Base-by-base conservation (phyloP, 2,888 invertebrate species). In the Dasypogon diadema region DNA sequence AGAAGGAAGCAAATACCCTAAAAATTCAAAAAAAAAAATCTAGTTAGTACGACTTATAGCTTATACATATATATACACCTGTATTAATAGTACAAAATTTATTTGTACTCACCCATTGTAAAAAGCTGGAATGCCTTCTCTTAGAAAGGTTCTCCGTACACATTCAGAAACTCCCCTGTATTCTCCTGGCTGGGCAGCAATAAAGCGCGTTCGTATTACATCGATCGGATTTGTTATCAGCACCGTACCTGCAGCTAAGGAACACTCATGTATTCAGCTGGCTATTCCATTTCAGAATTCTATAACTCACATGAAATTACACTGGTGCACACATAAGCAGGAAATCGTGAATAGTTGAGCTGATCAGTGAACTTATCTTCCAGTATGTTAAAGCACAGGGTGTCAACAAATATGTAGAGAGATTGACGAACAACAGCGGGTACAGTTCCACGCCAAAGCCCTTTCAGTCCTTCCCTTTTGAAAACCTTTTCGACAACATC, bases 91-190 rank as follows among this genome's bases (percentile, higher is more conserved):
- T n/a, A n/a, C n/a, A n/a, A n/a, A n/a, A n/a, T n/a, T n/a, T n/a
- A n/a, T n/a, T n/a, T n/a, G 30, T 34, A 63, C 42, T 30, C 37
- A 60, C 60, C 65, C 65, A 24, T 22, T 65, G 14, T 65, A 65
- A 46, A 65, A 65, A 2, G 46, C 48, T n/a, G 2, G 1, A 12
- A 46, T 6, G 1, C 65, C 65, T 46, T 65, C 65, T 1, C 26
- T 37, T 2, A 22, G 16, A 8, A 24, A n/a, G n/a, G 65, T 26
- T 26, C 65, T 46, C n/a, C 1, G 12, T 1, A 22, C 46, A 24
- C 46, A 65, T 2, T 65, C n/a, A 12, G 6, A 5, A 24, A 24
- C 14, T 24, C 26, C 26, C 2, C 26, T 14, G 6, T 65, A 46
- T 46, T 65, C 42, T 3, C n/a, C 48, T 12, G 22, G 46, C 1